Conservation (phyloP, 1,140 invertebrate species). For the Eriocheir sinensis region DNA sequence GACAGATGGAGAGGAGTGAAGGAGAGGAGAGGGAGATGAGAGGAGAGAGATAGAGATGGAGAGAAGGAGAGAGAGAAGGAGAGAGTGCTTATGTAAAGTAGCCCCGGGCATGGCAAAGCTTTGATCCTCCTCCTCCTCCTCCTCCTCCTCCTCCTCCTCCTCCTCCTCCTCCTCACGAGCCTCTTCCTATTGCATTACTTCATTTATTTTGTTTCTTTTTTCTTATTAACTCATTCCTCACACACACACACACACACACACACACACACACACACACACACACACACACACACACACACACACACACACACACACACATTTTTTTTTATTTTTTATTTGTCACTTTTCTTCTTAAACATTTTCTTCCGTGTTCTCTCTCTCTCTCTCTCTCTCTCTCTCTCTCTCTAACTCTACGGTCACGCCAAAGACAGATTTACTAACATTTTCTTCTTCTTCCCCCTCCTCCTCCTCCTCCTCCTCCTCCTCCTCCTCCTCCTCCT, state of each 20-base stretch:
- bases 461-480: not conserved
- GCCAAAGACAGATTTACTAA: not conserved
- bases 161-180: not conserved
- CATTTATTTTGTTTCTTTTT: no score
- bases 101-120: not conserved
- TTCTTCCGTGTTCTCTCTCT: no score
- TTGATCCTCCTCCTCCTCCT: not conserved
- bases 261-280: no score
- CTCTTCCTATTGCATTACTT: not conserved
- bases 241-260: no score
- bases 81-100: conserved; percentile 6
- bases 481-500: not conserved
- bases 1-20: not conserved
- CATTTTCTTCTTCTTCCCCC: not conserved
- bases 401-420: not conserved
- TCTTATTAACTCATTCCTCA: no score
- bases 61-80: not conserved
- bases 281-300: no score
- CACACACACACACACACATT: no score
- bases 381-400: not conserved
- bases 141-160: not conserved
- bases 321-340: no score
- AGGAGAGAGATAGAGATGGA: not conserved
- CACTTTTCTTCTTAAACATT: no score
- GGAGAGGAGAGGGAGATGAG: not conserved